Base-by-base conservation (phyloP, 2,113 vertebrate genomes). In the Rhegmatorhina hoffmannsi region DNA sequence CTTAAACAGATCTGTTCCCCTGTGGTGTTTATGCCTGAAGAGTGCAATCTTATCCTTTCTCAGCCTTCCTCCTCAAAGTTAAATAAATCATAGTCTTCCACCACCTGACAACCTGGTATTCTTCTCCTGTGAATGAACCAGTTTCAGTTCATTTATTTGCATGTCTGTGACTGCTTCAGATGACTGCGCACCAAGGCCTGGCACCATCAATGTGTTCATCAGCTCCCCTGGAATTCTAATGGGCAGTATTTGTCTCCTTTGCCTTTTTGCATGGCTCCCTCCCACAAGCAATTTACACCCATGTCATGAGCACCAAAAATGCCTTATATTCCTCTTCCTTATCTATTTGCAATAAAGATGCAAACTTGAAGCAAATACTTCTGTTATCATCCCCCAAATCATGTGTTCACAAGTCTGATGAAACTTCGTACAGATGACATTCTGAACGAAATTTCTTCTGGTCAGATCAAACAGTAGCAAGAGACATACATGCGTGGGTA, bases 1-100 rank as follows among this genome's bases (percentile, higher is more conserved):
- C 15, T 94, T 87, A 94, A 97, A 94, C 86, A 92, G 38, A 74
- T 74, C 43, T 86, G 72, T 92, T 95, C 88, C 67, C 58, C 87
- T 1, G 0, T 56, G 44, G 33, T 89, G 84, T 92, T 96, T 96
- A 87, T 94, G 81, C 44, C 70, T 38, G 46, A 66, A 55, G 75
- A 94, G 76, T 86, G 64, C 33, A 77, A 58, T 70, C 75, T 83
- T 80, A 94, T 84, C 29, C 79, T 16, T 13, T 77, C 59, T 88
- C 26, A 24, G 50, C 73, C 72, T 97, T 97, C 90, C 90, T 92
- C 93, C 86, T 29, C 50, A 80, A 74, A 86, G 34, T 74, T 88
- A 93, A 92, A 96, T 82, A 62, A 84, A 75, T 80, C 68, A 86
- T 73, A 63, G n/a, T 72, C 72, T 92, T 93, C 79, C 75, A 92